Conservation (phyloP, 2,797 vertebrate genomes). For the Antennarius maculatus region DNA sequence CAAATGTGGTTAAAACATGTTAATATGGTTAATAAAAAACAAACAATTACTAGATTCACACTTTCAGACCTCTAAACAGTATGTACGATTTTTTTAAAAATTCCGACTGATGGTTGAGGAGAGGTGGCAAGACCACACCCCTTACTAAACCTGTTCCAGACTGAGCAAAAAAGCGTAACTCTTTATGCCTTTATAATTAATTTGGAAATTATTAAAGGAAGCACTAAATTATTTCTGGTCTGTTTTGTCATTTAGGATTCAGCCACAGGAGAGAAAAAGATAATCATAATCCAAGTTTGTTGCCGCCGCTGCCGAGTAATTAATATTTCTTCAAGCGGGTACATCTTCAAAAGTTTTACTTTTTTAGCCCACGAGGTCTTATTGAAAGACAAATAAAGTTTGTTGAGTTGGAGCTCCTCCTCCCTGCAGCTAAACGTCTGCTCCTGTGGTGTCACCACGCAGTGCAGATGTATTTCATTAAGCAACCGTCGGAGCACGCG, state of each 20-base stretch:
- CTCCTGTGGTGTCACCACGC: constrained; percentile 19
- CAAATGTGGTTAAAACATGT: too few species aligned
- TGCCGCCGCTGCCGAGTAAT: constrained; percentile 7
- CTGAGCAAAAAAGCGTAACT: too few species aligned
- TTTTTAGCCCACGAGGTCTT: constrained; percentile 5
- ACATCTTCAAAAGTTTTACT: constrained; percentile 15
- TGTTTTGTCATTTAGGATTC: constrained; percentile 13
- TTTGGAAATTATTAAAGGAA: neutral
- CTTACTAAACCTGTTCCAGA: too few species aligned
- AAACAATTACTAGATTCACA: too few species aligned
- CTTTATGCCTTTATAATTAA: neutral
- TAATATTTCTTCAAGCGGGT: constrained; percentile 10
- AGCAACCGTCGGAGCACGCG: constrained; percentile 64
- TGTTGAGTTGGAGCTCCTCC: constrained; percentile 17
- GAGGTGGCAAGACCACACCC: too few species aligned
- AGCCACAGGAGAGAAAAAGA: neutral
- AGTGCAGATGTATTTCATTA: constrained; percentile 51
- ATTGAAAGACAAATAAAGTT: constrained; percentile 35
- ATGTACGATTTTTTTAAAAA: too few species aligned
- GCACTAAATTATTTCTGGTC: neutral
- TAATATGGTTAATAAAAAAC: too few species aligned
- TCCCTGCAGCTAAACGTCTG: constrained; percentile 32
- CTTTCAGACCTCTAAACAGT: too few species aligned
- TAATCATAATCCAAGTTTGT: neutral
- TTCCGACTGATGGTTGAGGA: too few species aligned